phyloP scores from a whole-genome alignment of 2,888 invertebrate genomes.

The Ischnura elegans region DNA sequence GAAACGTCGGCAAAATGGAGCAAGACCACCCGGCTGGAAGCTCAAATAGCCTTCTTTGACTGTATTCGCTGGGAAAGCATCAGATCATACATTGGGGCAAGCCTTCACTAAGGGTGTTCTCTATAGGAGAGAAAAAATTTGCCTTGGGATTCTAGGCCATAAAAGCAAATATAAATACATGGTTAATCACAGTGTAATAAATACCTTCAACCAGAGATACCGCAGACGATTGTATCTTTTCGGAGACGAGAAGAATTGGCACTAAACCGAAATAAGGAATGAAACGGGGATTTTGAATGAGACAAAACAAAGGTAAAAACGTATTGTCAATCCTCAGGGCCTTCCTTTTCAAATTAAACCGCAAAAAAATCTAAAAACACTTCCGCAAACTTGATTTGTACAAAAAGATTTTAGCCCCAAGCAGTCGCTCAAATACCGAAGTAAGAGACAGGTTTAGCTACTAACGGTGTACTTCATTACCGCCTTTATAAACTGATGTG shows the following conservation, averaged over 20 bases:
- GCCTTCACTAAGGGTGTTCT: neutral
- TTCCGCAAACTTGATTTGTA: neutral
- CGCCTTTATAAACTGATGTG: no score
- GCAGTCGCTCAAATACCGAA: no score
- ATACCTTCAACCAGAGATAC: neutral
- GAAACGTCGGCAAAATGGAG: no score
- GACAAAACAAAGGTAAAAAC: neutral
- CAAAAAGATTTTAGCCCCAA: no score
- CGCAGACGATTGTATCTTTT: neutral
- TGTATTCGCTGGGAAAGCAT: no score
- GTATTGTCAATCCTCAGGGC: neutral
- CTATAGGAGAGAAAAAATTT: neutral
- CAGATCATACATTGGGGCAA: no score
- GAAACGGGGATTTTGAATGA: neutral
- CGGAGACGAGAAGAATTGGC: neutral
- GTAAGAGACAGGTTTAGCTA: no score
- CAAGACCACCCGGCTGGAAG: no score
- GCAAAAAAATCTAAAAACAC: neutral
- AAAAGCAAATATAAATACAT: neutral
- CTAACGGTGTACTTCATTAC: no score
- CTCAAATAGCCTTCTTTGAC: no score
- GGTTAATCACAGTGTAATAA: neutral
- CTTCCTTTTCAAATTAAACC: neutral
- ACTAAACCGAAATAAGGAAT: neutral
- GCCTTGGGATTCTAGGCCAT: neutral